Evolutionary conservation across 2,797 vertebrate species (phyloP), one percentile per base, ranked within the genome.

Genomic region (Distichodus sexfasciatus): DNA sequence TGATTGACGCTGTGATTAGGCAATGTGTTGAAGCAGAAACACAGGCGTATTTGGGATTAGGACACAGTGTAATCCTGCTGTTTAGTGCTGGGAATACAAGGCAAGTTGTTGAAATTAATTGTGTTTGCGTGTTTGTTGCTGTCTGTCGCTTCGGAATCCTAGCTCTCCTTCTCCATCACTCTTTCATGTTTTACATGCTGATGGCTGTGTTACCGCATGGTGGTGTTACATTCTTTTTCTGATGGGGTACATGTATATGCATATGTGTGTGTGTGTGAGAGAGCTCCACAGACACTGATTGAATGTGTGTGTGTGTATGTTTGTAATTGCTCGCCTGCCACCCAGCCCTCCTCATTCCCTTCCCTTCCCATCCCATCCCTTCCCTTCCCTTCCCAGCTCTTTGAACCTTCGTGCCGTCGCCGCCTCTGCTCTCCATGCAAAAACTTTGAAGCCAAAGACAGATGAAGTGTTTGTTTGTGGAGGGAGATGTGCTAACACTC

Each of bases 391-490:
- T 60, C 44, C 43, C 55, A 61, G 38, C 76, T 69, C 78, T 82
- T 79, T 80, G 75, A 82, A 79, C 76, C n/a, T 72, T 41, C 4
- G 51, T 61, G 51, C 58, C 24, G 61, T 41, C 33, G 40, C 48
- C 11, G n/a, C 50, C 19, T 40, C 62, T 71, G 38, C 53, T 71
- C 75, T 69, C 71, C 46, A 60, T 50, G 2, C 62, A 66, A 65
- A 79, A 68, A 74, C 77, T 76, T 71, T 76, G 80, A 77, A 64
- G 69, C 29, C 41, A 41, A 46, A 74, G 73, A 71, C 58, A 73
- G 61, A 69, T 76, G 76, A 77, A 76, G 75, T 64, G 70, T 59
- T 77, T 79, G 78, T 79, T 80, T 75, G 69, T 72, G 43, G 70
- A 72, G 70, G 68, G 58, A 60, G 57, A 76, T 72, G 59, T 76